A percentile compares a stretch with the other conserved stretches of the same genome.
Conservation (phyloP, 2,888 invertebrate genomes). For the Biston betularia region DNA sequence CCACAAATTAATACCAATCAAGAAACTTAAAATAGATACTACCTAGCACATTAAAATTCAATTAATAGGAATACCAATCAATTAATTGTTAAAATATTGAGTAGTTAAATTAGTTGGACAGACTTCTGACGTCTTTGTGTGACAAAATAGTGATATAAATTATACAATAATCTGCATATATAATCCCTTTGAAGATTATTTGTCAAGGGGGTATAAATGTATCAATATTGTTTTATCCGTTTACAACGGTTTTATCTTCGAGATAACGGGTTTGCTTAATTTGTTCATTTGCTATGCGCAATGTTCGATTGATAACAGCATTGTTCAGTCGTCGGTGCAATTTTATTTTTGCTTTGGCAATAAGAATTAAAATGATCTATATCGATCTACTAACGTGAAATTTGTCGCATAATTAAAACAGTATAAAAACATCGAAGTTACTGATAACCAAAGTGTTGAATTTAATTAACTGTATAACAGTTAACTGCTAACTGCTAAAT, state of each 20-base stretch:
- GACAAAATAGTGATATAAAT: constrained; percentile 11
- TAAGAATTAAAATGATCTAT: neutral
- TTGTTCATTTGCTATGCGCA: constrained; percentile 11
- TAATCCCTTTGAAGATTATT: constrained; percentile 34
- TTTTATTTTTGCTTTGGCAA: neutral
- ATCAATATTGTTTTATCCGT: constrained; percentile 30
- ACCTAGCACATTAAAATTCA: constrained; percentile 22
- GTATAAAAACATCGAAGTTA: neutral
- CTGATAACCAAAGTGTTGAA: neutral
- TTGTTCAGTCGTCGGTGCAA: constrained; percentile 22
- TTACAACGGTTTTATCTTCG: constrained; percentile 28
- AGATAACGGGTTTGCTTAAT: constrained; percentile 26
- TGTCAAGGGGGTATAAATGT: constrained; percentile 36
- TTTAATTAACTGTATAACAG: neutral
- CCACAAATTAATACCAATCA: constrained; percentile 4
- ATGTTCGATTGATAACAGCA: constrained; percentile 14
- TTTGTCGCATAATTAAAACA: neutral
- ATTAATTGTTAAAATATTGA: neutral
- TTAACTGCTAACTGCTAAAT: neutral
- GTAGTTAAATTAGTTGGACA: neutral
- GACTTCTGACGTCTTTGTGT: constrained; percentile 22
- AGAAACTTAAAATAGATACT: constrained; percentile 11
- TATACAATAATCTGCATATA: constrained; percentile 20
- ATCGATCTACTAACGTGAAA: neutral
- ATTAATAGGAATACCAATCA: constrained; percentile 10